Percentiles rank a stretch among this genome's conserved stretches.
These are phyloP conservation scores for Setipinna tenuifilis DNA, from an alignment of 2,797 vertebrate genomes.

Conservation along the genomic window DNA sequence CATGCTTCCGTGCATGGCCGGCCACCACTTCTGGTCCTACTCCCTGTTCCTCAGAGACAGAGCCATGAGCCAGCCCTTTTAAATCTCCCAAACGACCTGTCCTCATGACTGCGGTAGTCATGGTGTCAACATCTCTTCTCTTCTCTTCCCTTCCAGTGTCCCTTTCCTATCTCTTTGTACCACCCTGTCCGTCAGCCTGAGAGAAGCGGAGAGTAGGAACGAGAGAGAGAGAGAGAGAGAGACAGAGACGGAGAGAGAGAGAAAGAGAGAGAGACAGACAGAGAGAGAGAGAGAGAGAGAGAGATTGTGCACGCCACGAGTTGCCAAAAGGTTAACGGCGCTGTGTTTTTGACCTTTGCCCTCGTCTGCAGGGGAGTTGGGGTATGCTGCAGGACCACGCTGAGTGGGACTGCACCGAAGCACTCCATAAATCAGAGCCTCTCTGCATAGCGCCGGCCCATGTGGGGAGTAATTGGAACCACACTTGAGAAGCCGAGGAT, in stretches of 20 bases:
- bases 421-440: slow-evolving; percentile 83
- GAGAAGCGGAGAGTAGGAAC: neutral
- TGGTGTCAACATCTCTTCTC: neutral
- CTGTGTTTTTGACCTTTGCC: slow-evolving; percentile 82
- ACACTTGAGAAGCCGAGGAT: slow-evolving; percentile 68
- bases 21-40: neutral
- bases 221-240: neutral
- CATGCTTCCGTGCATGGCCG: neutral
- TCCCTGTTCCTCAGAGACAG: neutral
- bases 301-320: slow-evolving; percentile 39
- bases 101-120: neutral
- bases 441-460: slow-evolving; percentile 67
- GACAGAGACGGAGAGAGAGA: neutral
- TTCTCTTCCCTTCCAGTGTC: no score
- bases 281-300: neutral
- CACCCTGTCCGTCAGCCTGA: neutral
- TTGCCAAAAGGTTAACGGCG: slow-evolving; percentile 75
- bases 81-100: neutral
- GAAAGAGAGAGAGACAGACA: neutral
- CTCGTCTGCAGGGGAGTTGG: slow-evolving; percentile 81
- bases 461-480: slow-evolving; percentile 89
- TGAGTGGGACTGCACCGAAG: slow-evolving; percentile 82
- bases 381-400: slow-evolving; percentile 81
- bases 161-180: neutral
- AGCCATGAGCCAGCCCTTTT: neutral